Evolutionary conservation across 1,140 invertebrate species (phyloP), one percentile per base, ranked within the genome.

Genomic region (Phocides pigmalion): DNA sequence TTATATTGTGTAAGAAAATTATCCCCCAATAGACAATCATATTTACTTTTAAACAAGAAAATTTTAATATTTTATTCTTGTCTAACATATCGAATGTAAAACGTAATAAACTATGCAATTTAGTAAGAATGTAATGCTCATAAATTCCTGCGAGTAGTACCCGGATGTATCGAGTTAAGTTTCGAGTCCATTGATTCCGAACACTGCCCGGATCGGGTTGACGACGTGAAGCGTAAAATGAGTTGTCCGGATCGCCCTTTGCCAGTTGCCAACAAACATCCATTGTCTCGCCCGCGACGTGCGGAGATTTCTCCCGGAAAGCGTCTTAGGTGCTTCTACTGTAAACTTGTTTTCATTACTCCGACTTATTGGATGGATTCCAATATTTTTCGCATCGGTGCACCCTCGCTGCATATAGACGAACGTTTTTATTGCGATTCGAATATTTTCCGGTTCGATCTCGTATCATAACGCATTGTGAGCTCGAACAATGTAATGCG

Each of bases 301-400:
- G 79, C 80, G 71, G 79, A 78, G 76, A 86, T 84, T 84, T 76
- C 68, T 66, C 76, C 71, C 73, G 82, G 81, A 87, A 87, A 87
- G 77, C 78, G 78, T 86, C 83, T 88, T 80, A 76, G 74, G 66
- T 70, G 68, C 64, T 70, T 76, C 72, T 61, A 66, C 67, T 83
- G 81, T 80, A 87, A 86, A 88, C 75, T 86, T 85, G 82, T 84
- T 88, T 88, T 84, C 82, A 86, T 86, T 86, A 88, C 81, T 70
- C 65, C 71, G 74, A 84, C 68, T 84, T 85, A 86, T 86, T 86
- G 83, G 85, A 86, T 64, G 64, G 69, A 79, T 79, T 85, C 84
- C 84, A 87, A 88, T 84, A 88, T 84, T 87, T 86, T 82, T 80
- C 78, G 74, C 72, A 62, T 73, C 76, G 79, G 64, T 82, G 84